Evolutionary conservation across 1,140 invertebrate genomes (phyloP), one percentile per base, ranked within the genome.

Genomic region (Pachyrhynchus sulphureomaculatus): DNA sequence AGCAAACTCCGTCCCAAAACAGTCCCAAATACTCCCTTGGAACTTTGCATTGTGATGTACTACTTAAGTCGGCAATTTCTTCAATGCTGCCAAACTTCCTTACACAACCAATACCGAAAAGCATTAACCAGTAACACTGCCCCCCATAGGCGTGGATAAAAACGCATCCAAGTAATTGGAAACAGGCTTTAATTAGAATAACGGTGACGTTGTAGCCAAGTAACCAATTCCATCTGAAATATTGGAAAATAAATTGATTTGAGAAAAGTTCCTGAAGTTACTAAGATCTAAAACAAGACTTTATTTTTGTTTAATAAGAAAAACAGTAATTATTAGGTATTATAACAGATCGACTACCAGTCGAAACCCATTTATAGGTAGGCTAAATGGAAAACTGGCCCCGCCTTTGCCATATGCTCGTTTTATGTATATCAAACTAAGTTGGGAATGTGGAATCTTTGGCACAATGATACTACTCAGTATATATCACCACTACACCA

Each of bases 1-100:
- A 97, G 75, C 95, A 98, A 9, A 98, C 82, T 0, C 92, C 92
- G 75, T 99, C 96, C 94, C 95, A 96, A 2, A 95, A 84, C 58
- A 97, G 80, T 0, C 92, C 92, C 29, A 91, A 86, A 67, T 92
- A 90, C 67, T 91, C 88, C 54, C 83, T 82, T 1, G 89, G 87
- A 0, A 92, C 88, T 10, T 81, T 79, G 72, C 92, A 95, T 5
- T 71, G 51, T 1, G 62, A 20, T 17, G 53, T 6, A 58, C 23
- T 12, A 3, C 57, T 26, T 23, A 55, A 23, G 2, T 17, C 32
- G 8, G 42, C 51, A 44, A 59, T 53, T 17, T 53, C 42, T 15
- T 56, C 37, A 9, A 52, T 32, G 4, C 68, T 33, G 34, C 68
- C 58, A 71, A 90, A 89, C 72, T 90, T 90, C 59, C 86, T 85